Evolutionary conservation across 2,888 invertebrate species (phyloP), one percentile per base, ranked within the genome.

Genomic region (Pasiphila rectangulata): DNA sequence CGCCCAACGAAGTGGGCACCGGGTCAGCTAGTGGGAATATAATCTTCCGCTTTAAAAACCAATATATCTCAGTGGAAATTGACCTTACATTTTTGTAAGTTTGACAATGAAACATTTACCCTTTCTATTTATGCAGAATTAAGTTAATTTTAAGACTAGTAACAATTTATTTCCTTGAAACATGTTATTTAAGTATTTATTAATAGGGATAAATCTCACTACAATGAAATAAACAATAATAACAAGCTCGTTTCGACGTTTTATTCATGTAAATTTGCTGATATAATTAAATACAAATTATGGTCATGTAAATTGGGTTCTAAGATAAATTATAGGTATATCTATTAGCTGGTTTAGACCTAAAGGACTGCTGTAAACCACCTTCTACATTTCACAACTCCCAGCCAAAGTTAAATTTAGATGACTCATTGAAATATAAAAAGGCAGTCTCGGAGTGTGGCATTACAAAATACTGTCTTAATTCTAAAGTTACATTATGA

Each of bases 211-310:
- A 13, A 15, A 24, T 12, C 15, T 21, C 15, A 40, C 41, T 27
- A 41, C 37, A 57, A 46, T 23, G 49, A 52, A 54, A 57, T 38
- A 74, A 69, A 67, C 69, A 69, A 58, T 64, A 64, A 59, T 79
- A 79, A 78, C 85, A 86, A 87, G 84, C 85, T 85, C 83, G 72
- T 89, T 89, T 86, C 77, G 78, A 86, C 79, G 69, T 83, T 89
- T 89, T 88, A 89, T 88, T 89, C 77, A 87, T 89, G 88, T 88
- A 89, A 89, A 89, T 88, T 89, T 88, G 88, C 87, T 85, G 83
- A 82, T 86, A 89, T 86, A 86, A 81, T 88, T 83, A 88, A 50
- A 79, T 89, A 89, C 87, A 89, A 89, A 89, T 82, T 65, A 84
- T 87, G 84, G 82, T 89, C 84, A 81, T 85, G 84, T 88, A 86